Base-by-base conservation (phyloP, 2,888 invertebrate genomes). In the Invenusta paracnida region DNA sequence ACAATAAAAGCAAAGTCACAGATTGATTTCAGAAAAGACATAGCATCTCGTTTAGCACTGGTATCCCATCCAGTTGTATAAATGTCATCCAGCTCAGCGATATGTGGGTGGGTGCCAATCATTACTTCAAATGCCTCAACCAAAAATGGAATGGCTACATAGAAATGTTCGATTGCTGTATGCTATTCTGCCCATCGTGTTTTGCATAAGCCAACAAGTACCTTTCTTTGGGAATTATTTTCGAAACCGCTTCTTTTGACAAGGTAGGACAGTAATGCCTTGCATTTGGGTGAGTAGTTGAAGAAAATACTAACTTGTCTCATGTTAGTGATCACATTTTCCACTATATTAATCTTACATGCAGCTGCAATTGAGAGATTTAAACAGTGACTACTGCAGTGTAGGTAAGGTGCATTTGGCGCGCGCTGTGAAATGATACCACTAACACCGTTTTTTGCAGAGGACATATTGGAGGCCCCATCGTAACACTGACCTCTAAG, bases 51-150 rank as follows among this genome's bases (percentile, higher is more conserved):
- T 5, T 48, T 84, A 27, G 83, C 31, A 1, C 29, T 67, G 0
- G 66, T 29, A 31, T 84, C 29, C 86, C 84, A 86, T 11, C 67
- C 86, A 17, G 2, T 48, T 48, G 48, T 48, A 48, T 48, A 48
- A 48, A 48, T 83, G 1, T 86, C 79, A n/a, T 83, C 73, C 66
- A 67, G 73, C 23, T 30, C 67, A 1, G 1, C 82, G 0, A 85
- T 11, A n/a, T 85, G 25, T 2, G 81, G 31, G 30, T 83, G 85
- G 0, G 81, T 83, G 0, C 85, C 82, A 30, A 82, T 83, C 30
- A 86, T 86, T 29, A 86, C 83, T 31, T 86, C 84, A 25, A 85
- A 82, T 23, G 66, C 31, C 67, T 86, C 83, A 13, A 86, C 86
- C 25, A 86, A 29, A 30, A 84, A 86, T 0, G 83, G 67, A 66